These are phyloP conservation scores for Onthophagus sagittarius DNA, from an alignment of 2,888 invertebrate species.

Conservation along the genomic window DNA sequence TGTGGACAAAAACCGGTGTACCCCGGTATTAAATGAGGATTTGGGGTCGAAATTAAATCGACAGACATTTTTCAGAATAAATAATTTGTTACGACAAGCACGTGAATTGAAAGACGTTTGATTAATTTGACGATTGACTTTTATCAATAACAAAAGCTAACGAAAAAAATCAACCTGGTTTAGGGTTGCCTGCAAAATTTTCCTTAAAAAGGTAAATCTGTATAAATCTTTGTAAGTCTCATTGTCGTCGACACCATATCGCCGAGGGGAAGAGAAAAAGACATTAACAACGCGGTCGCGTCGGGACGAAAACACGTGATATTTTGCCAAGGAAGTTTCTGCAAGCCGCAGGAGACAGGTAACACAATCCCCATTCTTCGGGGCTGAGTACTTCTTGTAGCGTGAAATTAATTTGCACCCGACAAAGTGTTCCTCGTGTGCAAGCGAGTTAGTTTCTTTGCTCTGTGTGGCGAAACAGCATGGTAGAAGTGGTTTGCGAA, in stretches of 20 bases:
- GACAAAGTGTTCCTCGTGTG: neutral
- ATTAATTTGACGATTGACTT: neutral
- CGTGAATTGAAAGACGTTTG: neutral
- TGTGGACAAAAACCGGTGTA: constrained; percentile 77
- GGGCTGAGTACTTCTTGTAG: constrained; percentile 10
- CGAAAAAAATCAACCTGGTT: no score
- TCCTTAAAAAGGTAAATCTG: no score
- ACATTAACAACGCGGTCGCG: neutral
- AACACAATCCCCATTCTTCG: constrained; percentile 11
- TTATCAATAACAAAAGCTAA: neutral
- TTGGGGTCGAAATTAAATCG: constrained; percentile 59
- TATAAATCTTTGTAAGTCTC: no score
- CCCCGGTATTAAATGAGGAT: constrained; percentile 74
- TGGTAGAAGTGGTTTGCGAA: constrained; percentile 5
- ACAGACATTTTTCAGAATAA: constrained; percentile 31
- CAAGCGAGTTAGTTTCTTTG: neutral
- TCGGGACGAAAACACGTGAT: neutral
- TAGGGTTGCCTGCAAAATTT: no score
- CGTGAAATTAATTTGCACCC: constrained; percentile 12
- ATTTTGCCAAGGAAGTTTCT: neutral
- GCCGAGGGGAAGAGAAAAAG: neutral
- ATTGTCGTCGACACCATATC: no score
- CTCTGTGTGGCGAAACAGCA: neutral
- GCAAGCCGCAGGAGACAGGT: neutral
- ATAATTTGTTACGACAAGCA: neutral